Base-by-base conservation (phyloP, 1,140 invertebrate genomes). In the Papilio machaon region DNA sequence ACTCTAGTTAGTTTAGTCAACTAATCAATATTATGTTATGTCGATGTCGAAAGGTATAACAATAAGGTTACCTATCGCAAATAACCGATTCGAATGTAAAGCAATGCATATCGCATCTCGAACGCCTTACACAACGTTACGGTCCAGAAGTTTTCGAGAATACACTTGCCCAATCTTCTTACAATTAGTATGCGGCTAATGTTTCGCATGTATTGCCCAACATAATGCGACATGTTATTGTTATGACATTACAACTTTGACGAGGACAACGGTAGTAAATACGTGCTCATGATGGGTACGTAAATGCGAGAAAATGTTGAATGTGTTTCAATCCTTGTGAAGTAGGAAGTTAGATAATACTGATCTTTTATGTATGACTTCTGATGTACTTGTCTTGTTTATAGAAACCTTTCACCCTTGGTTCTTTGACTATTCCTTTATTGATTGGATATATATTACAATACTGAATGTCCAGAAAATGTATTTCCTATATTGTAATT, bases 71-170 rank as follows among this genome's bases (percentile, higher is more conserved):
- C 64, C 60, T 70, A 70, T 70, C 64, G 64, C 64, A 70, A 70
- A 70, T 77, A 74, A 77, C 74, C 64, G 52, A 74, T 54, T 81
- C 19, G 79, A 82, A 84, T 82, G 76, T 82, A 84, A 83, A 58
- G 80, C 49, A 79, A 82, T 5, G 46, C 47, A 30, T 47, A 76
- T 76, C 46, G 15, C 81, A 82, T 58, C 79, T 80, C 80, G 79
- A 78, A 67, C 77, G 54, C 58, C 73, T 90, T 89, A 84, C 86
- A 88, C 87, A 90, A 90, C 77, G 83, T 89, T 86, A 89, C 89
- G 86, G 84, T 89, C 86, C 88, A 89, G 87, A 87, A 86, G 85
- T 83, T 83, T 90, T 88, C 83, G 84, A 90, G 90, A 90, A 88
- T 89, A 85, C 83, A 85, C 83, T 88, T 84, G 83, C 85, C 82